phyloP scores from a whole-genome alignment of 2,888 invertebrate genomes.

The Zeuzera pyrina region DNA sequence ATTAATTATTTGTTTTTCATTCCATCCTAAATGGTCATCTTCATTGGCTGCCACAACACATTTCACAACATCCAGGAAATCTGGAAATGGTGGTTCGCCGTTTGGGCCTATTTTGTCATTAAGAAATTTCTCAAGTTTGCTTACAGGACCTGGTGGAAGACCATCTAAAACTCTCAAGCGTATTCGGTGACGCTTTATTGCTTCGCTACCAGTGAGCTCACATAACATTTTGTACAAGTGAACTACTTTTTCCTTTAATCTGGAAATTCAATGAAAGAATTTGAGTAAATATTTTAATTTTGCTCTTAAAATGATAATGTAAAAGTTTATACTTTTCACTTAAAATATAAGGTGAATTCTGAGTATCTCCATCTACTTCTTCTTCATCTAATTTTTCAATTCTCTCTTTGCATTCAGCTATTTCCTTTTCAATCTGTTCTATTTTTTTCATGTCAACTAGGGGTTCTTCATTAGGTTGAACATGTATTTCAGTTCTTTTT shows the following conservation, averaged over 20 bases:
- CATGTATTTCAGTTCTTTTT: not conserved
- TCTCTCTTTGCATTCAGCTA: slow-evolving; percentile 20
- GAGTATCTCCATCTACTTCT: slow-evolving; percentile 27
- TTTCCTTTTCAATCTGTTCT: slow-evolving; percentile 23
- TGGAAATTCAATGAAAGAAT: slow-evolving; percentile 19
- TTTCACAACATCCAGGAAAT: slow-evolving; percentile 55
- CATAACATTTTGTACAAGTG: slow-evolving; percentile 35
- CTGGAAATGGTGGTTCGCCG: slow-evolving; percentile 51
- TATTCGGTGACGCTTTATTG: slow-evolving; percentile 30
- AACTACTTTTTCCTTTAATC: slow-evolving; percentile 34
- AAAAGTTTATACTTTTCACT: slow-evolving; percentile 33
- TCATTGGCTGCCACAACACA: slow-evolving; percentile 36
- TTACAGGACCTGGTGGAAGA: slow-evolving; percentile 38
- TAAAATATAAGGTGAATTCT: slow-evolving; percentile 27
- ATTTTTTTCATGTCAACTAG: slow-evolving; percentile 9
- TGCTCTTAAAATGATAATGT: not conserved
- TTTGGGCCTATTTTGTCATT: slow-evolving; percentile 32
- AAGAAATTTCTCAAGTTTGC: slow-evolving; percentile 33
- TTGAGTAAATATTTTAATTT: not conserved
- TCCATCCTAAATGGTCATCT: slow-evolving; percentile 31
- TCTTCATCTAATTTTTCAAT: slow-evolving; percentile 28
- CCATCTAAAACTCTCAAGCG: slow-evolving; percentile 29
- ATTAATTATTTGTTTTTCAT: slow-evolving; percentile 19
- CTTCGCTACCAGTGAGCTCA: slow-evolving; percentile 22
- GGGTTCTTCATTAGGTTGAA: not conserved